These are phyloP conservation scores for Triplophysa siluroides DNA, from an alignment of 2,113 vertebrate genomes.

Conservation along the genomic window DNA sequence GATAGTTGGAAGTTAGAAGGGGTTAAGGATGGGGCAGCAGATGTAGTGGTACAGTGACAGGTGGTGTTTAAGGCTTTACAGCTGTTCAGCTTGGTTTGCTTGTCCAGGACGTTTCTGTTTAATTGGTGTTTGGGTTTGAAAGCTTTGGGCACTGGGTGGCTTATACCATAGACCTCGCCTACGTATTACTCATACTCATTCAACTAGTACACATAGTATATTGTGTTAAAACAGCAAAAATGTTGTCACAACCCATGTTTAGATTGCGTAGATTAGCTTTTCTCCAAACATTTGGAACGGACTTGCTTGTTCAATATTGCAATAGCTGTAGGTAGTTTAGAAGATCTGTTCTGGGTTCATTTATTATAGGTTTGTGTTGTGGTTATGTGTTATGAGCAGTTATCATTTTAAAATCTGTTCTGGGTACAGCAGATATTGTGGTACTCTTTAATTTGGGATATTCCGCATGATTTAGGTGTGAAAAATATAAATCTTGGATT, in stretches of 20 bases:
- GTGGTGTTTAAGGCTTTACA: slow-evolving; percentile 40
- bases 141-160: not conserved
- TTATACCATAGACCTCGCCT: not conserved
- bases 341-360: not conserved
- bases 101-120: not conserved
- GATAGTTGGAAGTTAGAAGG: slow-evolving; percentile 14
- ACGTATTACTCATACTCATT: not conserved
- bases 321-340: not conserved
- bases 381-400: too few relatives aligned
- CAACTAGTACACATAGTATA: not conserved
- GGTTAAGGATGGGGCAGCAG: slow-evolving; percentile 7
- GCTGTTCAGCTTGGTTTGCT: slow-evolving; percentile 30
- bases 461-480: too few relatives aligned
- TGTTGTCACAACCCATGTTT: not conserved
- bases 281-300: too few relatives aligned
- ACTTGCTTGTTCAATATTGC: not conserved
- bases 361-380: not conserved
- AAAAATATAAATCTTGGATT: too few relatives aligned
- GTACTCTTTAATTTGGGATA: too few relatives aligned
- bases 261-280: not conserved
- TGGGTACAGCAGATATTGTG: not conserved
- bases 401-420: not conserved
- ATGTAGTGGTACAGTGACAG: slow-evolving; percentile 44
- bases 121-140: slow-evolving; percentile 23
- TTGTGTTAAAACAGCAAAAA: not conserved